Conservation (phyloP, 2,113 vertebrate genomes). For the Melospiza melodia region DNA sequence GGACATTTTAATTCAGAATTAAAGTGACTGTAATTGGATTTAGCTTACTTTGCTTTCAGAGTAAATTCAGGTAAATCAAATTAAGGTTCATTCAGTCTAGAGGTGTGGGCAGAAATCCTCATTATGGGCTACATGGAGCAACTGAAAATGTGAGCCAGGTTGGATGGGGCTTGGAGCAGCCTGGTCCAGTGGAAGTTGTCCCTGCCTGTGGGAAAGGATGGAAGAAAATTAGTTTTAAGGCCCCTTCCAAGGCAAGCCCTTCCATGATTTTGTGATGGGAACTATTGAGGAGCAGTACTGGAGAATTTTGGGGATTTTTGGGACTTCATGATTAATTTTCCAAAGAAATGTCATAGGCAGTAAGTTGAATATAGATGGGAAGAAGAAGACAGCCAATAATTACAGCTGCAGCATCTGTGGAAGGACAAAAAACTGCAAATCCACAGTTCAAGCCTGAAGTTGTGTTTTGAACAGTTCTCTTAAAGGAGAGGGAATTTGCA, state of each 20-base stretch:
- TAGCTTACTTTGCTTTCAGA: conserved; percentile 8
- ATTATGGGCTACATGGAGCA: neutral
- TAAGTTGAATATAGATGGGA: neutral
- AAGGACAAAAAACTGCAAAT: neutral
- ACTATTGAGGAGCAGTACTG: neutral
- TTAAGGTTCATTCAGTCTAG: conserved; percentile 9
- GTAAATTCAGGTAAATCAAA: conserved; percentile 40
- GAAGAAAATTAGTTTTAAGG: neutral
- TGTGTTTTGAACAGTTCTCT: neutral
- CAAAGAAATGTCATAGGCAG: neutral
- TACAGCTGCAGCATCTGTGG: neutral
- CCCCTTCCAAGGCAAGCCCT: neutral
- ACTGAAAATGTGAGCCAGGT: neutral
- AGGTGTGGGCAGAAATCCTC: neutral
- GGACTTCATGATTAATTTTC: neutral
- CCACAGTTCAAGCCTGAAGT: neutral
- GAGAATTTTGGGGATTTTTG: neutral
- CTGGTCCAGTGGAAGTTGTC: neutral
- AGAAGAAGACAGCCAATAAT: neutral
- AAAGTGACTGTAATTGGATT: conserved; percentile 44
- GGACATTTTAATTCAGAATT: conserved; percentile 24
- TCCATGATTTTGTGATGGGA: neutral
- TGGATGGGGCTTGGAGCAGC: neutral
- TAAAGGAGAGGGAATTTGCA: neutral
- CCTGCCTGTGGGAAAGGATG: neutral